A percentile compares a stretch with the other conserved stretches of the same genome.
Conservation (phyloP, 2,113 vertebrate genomes). For the Anolis carolinensis region DNA sequence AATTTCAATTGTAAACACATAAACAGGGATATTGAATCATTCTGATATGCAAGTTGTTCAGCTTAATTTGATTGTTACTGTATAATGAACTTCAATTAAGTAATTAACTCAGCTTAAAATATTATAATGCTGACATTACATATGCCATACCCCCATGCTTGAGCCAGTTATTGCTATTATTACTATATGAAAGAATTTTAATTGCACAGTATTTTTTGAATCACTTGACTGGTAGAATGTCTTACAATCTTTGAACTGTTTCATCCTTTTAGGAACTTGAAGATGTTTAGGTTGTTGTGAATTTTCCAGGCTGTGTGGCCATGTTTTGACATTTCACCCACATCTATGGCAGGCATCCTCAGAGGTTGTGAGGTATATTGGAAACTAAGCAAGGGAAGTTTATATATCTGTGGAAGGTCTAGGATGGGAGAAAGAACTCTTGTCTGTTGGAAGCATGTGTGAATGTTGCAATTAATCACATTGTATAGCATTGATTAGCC, state of each 20-base stretch:
- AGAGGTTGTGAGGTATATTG: too few species aligned
- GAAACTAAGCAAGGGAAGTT: too few species aligned
- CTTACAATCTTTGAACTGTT: background rate
- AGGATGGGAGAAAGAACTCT: too few species aligned
- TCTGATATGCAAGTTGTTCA: background rate
- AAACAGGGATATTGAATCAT: background rate
- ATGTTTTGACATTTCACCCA: too few species aligned
- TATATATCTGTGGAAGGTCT: too few species aligned
- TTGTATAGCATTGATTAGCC: too few species aligned
- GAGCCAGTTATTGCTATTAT: background rate
- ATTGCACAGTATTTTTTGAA: background rate
- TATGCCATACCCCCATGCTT: background rate
- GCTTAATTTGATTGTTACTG: background rate
- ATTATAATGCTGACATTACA: background rate
- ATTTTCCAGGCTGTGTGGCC: too few species aligned
- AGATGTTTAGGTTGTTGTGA: too few species aligned
- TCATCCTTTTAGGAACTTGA: background rate
- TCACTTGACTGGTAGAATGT: background rate
- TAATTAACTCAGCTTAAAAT: background rate
- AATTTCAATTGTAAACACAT: conserved; percentile 64
- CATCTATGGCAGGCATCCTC: too few species aligned
- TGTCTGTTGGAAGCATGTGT: too few species aligned
- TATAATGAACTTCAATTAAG: background rate
- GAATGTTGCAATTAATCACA: too few species aligned
- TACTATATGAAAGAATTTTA: background rate